phyloP scores from a whole-genome alignment of 1,140 invertebrate species.

The Trachymyrmex cornetzi region DNA sequence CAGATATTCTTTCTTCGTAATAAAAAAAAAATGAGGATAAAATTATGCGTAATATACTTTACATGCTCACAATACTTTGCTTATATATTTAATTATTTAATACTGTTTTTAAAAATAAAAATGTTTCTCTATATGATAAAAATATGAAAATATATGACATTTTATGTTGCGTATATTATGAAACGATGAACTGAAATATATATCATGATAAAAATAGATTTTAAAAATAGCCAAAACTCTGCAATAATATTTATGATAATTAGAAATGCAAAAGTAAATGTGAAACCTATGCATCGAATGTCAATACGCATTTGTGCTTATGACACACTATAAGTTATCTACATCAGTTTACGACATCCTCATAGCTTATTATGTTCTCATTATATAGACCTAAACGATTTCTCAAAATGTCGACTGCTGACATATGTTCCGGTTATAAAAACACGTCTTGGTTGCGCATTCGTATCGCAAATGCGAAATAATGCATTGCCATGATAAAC shows the following conservation, averaged over 20 bases:
- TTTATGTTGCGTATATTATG: not conserved
- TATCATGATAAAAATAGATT: not conserved
- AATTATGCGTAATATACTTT: too few relatives aligned
- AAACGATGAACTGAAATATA: not conserved
- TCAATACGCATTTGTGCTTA: not conserved
- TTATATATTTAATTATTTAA: not conserved
- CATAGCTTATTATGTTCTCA: conserved; percentile 64
- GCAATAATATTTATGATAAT: not conserved
- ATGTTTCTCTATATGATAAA: not conserved
- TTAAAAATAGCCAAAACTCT: not conserved
- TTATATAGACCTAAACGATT: conserved; percentile 29
- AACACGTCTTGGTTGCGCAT: conserved; percentile 38
- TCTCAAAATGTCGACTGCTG: conserved; percentile 48
- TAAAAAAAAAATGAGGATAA: too few relatives aligned
- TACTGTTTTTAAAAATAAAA: conserved; percentile 2
- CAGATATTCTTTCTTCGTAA: not conserved
- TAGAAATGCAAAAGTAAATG: not conserved
- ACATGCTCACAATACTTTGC: not conserved
- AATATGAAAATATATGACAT: not conserved
- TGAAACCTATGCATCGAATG: not conserved
- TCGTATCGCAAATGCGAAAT: conserved; percentile 28
- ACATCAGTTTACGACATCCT: conserved; percentile 43
- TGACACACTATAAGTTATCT: not conserved
- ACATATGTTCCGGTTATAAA: conserved; percentile 49
- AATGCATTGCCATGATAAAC: conserved; percentile 13